phyloP scores from a whole-genome alignment of 2,113 vertebrate species.

The Megalops atlanticus region DNA sequence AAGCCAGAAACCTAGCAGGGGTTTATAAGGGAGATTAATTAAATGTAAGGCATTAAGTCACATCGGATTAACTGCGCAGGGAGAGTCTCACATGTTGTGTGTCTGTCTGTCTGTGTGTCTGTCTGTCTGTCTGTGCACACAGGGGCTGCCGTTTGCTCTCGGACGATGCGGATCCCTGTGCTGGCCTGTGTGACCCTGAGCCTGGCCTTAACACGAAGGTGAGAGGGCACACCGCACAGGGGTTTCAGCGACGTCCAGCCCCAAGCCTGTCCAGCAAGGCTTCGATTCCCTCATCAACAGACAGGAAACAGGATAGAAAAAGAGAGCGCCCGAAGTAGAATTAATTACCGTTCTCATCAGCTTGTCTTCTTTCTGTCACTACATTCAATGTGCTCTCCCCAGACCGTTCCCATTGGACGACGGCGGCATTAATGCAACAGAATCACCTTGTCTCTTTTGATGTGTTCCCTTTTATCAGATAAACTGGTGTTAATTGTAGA shows the following conservation, averaged over 20 bases:
- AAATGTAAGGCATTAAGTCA: neutral
- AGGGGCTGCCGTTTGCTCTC: constrained; percentile 29
- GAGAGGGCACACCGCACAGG: no score
- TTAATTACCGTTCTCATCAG: neutral
- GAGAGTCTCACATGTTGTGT: no score
- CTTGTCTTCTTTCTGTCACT: no score
- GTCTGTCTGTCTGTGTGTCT: no score
- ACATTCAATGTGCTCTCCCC: no score
- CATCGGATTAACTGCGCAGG: neutral
- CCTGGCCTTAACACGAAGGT: constrained; percentile 53
- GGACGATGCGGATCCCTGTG: constrained; percentile 44
- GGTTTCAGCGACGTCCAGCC: no score
- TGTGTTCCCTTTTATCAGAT: neutral
- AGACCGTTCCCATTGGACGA: no score
- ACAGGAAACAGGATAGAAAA: neutral
- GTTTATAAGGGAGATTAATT: neutral
- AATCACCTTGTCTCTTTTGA: neutral
- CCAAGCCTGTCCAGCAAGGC: no score
- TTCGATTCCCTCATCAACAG: no score
- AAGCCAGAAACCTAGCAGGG: neutral
- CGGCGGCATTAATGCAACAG: no score
- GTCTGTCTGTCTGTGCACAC: neutral
- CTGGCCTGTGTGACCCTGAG: constrained; percentile 42
- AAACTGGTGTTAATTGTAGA: neutral
- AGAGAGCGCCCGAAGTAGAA: no score